Percentiles rank a stretch among this genome's conserved stretches.
These are phyloP conservation scores for Altica lythri DNA, from an alignment of 2,888 invertebrate genomes.

Conservation along the genomic window DNA sequence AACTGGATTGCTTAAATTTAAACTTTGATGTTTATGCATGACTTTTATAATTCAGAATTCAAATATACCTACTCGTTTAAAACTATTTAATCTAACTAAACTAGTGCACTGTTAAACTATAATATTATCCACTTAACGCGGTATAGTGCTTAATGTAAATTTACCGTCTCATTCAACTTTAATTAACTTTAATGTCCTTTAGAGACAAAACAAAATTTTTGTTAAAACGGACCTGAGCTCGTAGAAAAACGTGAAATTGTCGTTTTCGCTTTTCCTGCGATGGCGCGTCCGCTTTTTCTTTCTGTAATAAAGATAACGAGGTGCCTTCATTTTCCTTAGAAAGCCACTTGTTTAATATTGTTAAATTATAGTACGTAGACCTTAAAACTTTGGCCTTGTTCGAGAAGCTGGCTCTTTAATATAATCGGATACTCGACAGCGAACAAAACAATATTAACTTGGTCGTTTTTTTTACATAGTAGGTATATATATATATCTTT, in stretches of 20 bases:
- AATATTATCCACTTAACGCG: no score
- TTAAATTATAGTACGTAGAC: slow-evolving; percentile 44
- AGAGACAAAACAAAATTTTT: no score
- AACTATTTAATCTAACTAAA: no score
- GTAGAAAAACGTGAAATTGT: slow-evolving; percentile 46
- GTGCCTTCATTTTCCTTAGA: slow-evolving; percentile 46
- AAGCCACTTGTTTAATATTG: slow-evolving; percentile 47
- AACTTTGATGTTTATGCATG: no score
- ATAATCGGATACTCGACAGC: slow-evolving; percentile 25
- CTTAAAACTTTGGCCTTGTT: slow-evolving; percentile 42
- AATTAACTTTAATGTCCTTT: no score
- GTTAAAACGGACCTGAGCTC: slow-evolving; percentile 15
- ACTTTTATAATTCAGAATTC: no score
- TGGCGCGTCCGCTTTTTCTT: slow-evolving; percentile 44
- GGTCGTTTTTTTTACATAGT: slow-evolving; percentile 30
- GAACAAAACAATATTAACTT: slow-evolving; percentile 32
- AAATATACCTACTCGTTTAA: no score
- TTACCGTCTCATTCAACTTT: no score
- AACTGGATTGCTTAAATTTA: no score
- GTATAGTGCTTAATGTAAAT: no score
- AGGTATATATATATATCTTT: no score
- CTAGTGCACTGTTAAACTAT: no score
- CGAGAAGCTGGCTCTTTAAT: slow-evolving; percentile 25
- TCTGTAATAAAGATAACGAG: slow-evolving; percentile 52
- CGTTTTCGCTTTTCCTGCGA: slow-evolving; percentile 46